Conservation (phyloP, 2,888 invertebrate species). For the Xanthostigma xanthostigma region DNA sequence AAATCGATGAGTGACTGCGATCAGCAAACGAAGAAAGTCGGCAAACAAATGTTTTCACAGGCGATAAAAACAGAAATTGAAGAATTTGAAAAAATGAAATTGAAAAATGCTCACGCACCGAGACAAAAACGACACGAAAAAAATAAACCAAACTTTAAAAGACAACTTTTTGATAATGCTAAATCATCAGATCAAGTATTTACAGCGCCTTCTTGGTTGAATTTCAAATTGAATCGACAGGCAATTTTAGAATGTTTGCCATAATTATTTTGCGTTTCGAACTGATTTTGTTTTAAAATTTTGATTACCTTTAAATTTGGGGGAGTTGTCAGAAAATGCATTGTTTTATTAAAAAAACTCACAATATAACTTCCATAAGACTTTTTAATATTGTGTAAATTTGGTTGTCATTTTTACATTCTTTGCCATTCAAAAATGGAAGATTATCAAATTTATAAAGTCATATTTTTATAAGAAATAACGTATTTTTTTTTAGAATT, state of each 20-base stretch:
- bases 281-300: too few relatives aligned
- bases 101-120: slow-evolving; percentile 13
- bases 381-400: too few relatives aligned
- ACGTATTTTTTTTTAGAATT: too few relatives aligned
- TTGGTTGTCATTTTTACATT: too few relatives aligned
- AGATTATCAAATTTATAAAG: too few relatives aligned
- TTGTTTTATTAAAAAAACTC: too few relatives aligned
- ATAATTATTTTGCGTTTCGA: slow-evolving; percentile 12
- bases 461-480: too few relatives aligned
- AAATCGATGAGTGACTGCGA: slow-evolving; percentile 16
- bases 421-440: too few relatives aligned
- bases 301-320: too few relatives aligned
- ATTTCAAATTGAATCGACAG: slow-evolving; percentile 46
- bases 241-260: slow-evolving; percentile 36
- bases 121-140: slow-evolving; percentile 16
- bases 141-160: slow-evolving; percentile 27
- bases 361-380: too few relatives aligned
- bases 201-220: slow-evolving; percentile 46
- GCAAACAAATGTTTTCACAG: slow-evolving; percentile 3
- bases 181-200: slow-evolving; percentile 23
- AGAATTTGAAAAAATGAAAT: slow-evolving; percentile 19
- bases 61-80: slow-evolving; percentile 14
- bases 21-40: slow-evolving; percentile 10
- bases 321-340: too few relatives aligned
- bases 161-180: slow-evolving; percentile 38